Base-by-base conservation (phyloP, 2,113 vertebrate species). In the Ciconia maguari region DNA sequence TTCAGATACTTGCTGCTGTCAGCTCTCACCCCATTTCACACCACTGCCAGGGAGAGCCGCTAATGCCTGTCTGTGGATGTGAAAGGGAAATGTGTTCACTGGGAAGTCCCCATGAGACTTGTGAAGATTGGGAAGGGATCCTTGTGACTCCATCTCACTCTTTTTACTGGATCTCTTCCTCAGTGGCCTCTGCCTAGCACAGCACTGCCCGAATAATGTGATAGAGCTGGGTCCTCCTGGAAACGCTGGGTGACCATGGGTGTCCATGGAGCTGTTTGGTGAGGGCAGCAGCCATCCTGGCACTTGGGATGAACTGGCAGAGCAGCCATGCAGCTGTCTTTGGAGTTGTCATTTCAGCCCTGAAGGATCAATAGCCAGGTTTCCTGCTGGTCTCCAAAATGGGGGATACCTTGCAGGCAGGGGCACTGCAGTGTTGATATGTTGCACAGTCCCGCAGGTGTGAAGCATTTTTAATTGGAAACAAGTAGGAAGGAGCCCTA, bases 211-310 rank as follows among this genome's bases (percentile, higher is more conserved):
- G n/a, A 52, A 41, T 10, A 58, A 9, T 0, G 34, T 2, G 55
- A 10, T 9, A 46, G 36, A 27, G 27, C 27, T 11, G 61, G 15
- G 29, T 64, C 14, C 55, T 61, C n/a, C 21, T 1, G 2, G 46
- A 46, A 68, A 11, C 1, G 1, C 61, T 10, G 48, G 30, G n/a
- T 22, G 22, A 3, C 16, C 32, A 6, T 16, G 32, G 34, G 48
- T 6, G 7, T 10, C 29, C 3, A 2, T 16, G 68, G 55, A 44
- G 42, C 42, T 22, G 30, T 10, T 58, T 1, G 1, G 17, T 24
- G n/a, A 12, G 44, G 62, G 44, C 42, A n/a, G 52, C 18, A 57
- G 51, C 82, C 9, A 1, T 20, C 82, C 57, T 27, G 36, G 30
- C 27, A 26, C 27, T 22, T 2, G 2, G 51, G 29, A 41, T 17